Percentiles rank a stretch among this genome's conserved stretches.
These are phyloP conservation scores for Hoplodrina blanda DNA, from an alignment of 2,888 invertebrate genomes.

Conservation along the genomic window DNA sequence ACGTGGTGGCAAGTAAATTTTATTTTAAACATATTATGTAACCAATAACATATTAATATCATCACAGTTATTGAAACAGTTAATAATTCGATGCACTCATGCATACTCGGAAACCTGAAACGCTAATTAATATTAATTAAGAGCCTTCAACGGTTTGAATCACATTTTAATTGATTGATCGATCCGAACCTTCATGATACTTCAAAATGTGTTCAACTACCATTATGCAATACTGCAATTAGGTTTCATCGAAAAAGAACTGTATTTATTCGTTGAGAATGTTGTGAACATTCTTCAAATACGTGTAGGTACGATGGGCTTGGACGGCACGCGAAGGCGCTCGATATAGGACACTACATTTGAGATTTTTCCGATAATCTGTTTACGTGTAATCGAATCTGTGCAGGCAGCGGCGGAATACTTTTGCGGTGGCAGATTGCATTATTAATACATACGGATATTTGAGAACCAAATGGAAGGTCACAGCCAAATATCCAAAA, in stretches of 20 bases:
- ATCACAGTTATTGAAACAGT: neutral
- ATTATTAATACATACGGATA: slow-evolving; percentile 42
- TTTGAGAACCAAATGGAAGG: slow-evolving; percentile 30
- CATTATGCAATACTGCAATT: slow-evolving; percentile 18
- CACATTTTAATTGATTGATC: neutral
- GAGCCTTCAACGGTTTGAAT: neutral
- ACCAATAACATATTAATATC: slow-evolving; percentile 5
- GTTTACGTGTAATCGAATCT: slow-evolving; percentile 70
- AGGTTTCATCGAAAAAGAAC: slow-evolving; percentile 21
- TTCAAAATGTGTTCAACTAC: neutral
- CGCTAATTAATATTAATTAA: slow-evolving; percentile 39
- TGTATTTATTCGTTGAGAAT: slow-evolving; percentile 20
- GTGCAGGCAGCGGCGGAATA: slow-evolving; percentile 40
- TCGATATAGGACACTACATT: slow-evolving; percentile 40
- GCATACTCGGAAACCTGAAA: slow-evolving; percentile 19
- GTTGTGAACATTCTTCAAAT: slow-evolving; percentile 29
- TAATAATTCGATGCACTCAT: slow-evolving; percentile 3
- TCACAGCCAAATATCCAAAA: neutral
- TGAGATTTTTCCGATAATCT: slow-evolving; percentile 75
- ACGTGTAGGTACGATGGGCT: neutral
- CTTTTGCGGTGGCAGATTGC: slow-evolving; percentile 37
- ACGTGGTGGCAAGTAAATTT: neutral
- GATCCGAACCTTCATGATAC: neutral
- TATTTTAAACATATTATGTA: neutral
- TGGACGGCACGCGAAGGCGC: neutral